Evolutionary conservation across 2,888 invertebrate genomes (phyloP).

Genomic region (Cheilosia pagana): DNA sequence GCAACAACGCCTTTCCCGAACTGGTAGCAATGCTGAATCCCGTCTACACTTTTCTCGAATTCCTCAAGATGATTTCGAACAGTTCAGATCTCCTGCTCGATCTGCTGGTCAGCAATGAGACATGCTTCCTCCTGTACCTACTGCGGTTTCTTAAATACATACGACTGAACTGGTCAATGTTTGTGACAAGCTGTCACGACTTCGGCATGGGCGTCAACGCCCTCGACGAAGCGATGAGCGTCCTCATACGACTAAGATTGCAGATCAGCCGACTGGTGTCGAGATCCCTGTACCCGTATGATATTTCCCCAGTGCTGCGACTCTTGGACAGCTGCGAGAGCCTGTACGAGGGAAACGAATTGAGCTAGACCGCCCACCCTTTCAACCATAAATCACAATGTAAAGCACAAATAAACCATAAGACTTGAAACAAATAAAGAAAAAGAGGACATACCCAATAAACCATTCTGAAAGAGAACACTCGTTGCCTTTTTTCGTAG

Average conservation of each 20-base stretch:
- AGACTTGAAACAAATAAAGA: constrained; percentile 46
- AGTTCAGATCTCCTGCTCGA: constrained; percentile 92
- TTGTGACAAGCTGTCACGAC: constrained; percentile 90
- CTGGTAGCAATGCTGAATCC: constrained; percentile 93
- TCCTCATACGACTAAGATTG: constrained; percentile 90
- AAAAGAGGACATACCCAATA: constrained; percentile 35
- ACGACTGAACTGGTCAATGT: constrained; percentile 92
- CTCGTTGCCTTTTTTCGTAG: constrained; percentile 41
- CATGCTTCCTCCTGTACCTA: constrained; percentile 93
- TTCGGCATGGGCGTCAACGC: constrained; percentile 85
- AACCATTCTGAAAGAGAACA: constrained; percentile 37
- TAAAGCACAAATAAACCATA: constrained; percentile 68
- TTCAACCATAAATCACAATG: constrained; percentile 52
- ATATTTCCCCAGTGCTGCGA: constrained; percentile 93
- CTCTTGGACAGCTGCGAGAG: constrained; percentile 93
- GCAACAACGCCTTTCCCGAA: constrained; percentile 91
- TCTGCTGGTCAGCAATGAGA: constrained; percentile 94
- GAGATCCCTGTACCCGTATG: constrained; percentile 93
- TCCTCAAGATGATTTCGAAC: constrained; percentile 91
- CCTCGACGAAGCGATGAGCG: constrained; percentile 92
- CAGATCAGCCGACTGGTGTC: constrained; percentile 93
- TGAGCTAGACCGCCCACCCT: constrained; percentile 84
- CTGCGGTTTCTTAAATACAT: constrained; percentile 93
- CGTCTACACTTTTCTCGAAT: constrained; percentile 93
- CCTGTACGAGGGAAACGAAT: constrained; percentile 92